phyloP scores from a whole-genome alignment of 2,797 vertebrate species.

The Onychomys leucogaster region DNA sequence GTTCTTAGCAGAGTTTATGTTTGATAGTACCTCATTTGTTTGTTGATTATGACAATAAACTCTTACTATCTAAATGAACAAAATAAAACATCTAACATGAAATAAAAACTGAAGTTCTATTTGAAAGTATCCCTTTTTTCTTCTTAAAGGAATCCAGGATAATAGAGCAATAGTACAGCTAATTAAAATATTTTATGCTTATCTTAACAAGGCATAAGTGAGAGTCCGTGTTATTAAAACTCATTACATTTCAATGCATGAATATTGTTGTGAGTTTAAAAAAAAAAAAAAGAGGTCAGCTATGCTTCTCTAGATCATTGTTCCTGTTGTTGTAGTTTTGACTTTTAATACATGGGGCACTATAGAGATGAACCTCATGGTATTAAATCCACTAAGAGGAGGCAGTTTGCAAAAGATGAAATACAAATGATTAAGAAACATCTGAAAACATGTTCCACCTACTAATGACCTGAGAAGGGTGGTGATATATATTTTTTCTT shows the following conservation, averaged over 20 bases:
- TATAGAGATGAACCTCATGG: neutral
- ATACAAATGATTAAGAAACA: neutral
- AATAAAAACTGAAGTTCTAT: constrained; percentile 12
- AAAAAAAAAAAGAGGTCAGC: neutral
- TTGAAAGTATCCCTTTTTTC: neutral
- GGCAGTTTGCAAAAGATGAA: neutral
- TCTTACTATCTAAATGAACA: neutral
- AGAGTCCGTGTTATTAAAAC: neutral
- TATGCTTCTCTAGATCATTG: neutral
- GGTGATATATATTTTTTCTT: too few relatives aligned
- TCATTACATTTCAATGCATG: neutral
- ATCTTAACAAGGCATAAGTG: neutral
- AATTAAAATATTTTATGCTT: neutral
- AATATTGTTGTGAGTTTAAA: neutral
- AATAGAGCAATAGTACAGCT: neutral
- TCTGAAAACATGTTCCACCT: neutral
- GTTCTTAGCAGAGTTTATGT: too few relatives aligned
- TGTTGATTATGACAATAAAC: too few relatives aligned
- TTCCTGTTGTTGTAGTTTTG: neutral
- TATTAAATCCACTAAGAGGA: neutral
- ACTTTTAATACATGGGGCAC: neutral
- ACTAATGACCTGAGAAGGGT: neutral
- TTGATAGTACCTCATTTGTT: too few relatives aligned
- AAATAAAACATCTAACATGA: neutral
- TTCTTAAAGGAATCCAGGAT: neutral